Evolutionary conservation across 2,888 invertebrate species (phyloP), one percentile per base, ranked within the genome.

Genomic region (Habrosyne pyritoides): DNA sequence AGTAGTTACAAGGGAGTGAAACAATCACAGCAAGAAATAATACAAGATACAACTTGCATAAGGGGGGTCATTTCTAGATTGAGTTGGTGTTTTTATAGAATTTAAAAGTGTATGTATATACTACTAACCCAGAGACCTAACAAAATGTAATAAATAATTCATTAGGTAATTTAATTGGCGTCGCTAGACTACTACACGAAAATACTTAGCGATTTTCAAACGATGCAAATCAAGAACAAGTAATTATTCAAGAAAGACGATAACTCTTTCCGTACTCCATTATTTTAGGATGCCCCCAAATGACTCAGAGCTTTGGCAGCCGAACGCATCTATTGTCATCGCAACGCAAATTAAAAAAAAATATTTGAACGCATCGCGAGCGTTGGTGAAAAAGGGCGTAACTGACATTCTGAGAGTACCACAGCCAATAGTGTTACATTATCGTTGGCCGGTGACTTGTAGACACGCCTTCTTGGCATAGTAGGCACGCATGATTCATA

Each of bases 381-480:
- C 50, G n/a, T 47, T 42, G 50, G 54, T 51, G 57, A 55, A 69
- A 63, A 78, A 71, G 69, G 77, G 78, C 71, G 78, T 75, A 66
- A 54, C 68, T 60, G 55, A 53, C 59, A 54, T 26, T 53, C 55
- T 63, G 66, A 62, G 61, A 50, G 54, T 21, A 5, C 26, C 48
- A 36, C 53, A 53, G 51, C 76, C 79, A 79, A 79, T 79, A 33
- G 53, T 61, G 49, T 54, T 47, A 55, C 33, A 24, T 58, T 49
- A 50, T 53, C 55, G 56, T 61, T 64, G 21, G 10, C 12, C 21
- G 14, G 47, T 64, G 61, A 62, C 60, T 54, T 53, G 59, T 56
- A 63, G 72, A 68, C 71, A 66, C 79, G 78, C 80, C 77, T 64
- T 47, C 74, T 79, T 79, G 77, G 79, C 76, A 69, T 56, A 59